phyloP scores from a whole-genome alignment of 1,140 invertebrate species.

The Bactericera cockerelli region DNA sequence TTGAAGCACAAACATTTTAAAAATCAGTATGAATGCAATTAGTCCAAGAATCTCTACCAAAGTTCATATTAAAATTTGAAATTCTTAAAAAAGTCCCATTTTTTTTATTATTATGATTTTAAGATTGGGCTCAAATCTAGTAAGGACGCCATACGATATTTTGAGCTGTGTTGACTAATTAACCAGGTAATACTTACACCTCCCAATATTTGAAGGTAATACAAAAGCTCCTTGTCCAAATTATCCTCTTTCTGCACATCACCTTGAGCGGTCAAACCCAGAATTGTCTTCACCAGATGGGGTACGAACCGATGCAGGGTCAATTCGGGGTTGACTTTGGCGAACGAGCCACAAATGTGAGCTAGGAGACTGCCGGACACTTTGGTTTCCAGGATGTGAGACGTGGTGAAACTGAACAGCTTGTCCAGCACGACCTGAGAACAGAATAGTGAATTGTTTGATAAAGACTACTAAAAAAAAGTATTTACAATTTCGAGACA shows the following conservation, averaged over 20 bases:
- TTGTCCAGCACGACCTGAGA: constrained; percentile 56
- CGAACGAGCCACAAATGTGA: constrained; percentile 49
- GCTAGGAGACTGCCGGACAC: constrained; percentile 64
- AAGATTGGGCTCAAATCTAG: too few relatives aligned
- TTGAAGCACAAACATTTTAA: too few relatives aligned
- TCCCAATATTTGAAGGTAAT: constrained; percentile 57
- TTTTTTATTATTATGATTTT: too few relatives aligned
- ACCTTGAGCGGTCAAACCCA: constrained; percentile 37
- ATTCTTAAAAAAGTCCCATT: too few relatives aligned
- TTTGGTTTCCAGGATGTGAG: constrained; percentile 60
- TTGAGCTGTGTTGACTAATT: not conserved
- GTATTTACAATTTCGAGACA: too few relatives aligned
- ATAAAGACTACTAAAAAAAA: too few relatives aligned
- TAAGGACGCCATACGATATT: too few relatives aligned
- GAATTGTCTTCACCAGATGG: constrained; percentile 43
- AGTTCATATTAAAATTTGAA: too few relatives aligned
- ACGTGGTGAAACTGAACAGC: constrained; percentile 51
- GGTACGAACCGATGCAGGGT: constrained; percentile 57
- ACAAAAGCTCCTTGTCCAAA: constrained; percentile 61
- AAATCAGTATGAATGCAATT: too few relatives aligned
- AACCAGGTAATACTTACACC: constrained; percentile 34
- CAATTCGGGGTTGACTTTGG: constrained; percentile 43
- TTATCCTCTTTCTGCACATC: constrained; percentile 52
- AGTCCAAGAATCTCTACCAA: too few relatives aligned
- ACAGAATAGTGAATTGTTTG: constrained; percentile 16